phyloP scores from a whole-genome alignment of 2,888 invertebrate genomes.

The Eupeodes latifasciatus region DNA sequence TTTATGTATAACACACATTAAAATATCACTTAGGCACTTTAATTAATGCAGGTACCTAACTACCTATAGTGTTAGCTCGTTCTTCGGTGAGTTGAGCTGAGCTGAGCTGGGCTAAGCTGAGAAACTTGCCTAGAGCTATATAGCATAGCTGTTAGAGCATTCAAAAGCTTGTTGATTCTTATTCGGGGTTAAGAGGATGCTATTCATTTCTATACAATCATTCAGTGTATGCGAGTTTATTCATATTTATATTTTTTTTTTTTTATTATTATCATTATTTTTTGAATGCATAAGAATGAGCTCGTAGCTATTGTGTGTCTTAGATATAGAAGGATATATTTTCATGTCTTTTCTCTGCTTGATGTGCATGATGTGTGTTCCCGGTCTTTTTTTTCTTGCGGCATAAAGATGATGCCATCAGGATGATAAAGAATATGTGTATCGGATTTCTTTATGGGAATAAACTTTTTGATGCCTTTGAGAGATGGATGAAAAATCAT shows the following conservation, averaged over 20 bases:
- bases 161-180: conserved; percentile 69
- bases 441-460: conserved; percentile 52
- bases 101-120: conserved; percentile 32
- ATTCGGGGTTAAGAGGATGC: conserved; percentile 65
- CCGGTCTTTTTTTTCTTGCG: neutral
- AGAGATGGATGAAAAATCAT: conserved; percentile 57
- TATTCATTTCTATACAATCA: conserved; percentile 32
- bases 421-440: conserved; percentile 23
- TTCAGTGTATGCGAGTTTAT: neutral
- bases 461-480: conserved; percentile 66
- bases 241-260: neutral
- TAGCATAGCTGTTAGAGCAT: conserved; percentile 25
- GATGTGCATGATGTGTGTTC: neutral
- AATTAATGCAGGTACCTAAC: conserved; percentile 69
- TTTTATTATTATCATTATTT: conserved; percentile 30
- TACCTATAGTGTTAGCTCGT: conserved; percentile 13
- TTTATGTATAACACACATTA: conserved; percentile 38
- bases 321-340: conserved; percentile 11
- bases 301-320: conserved; percentile 34
- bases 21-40: conserved; percentile 69
- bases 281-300: conserved; percentile 19
- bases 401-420: neutral
- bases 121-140: conserved; percentile 30
- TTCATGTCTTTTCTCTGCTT: neutral
- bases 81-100: neutral